Evolutionary conservation across 2,888 invertebrate genomes (phyloP).

Genomic region (Girardia tigrina): DNA sequence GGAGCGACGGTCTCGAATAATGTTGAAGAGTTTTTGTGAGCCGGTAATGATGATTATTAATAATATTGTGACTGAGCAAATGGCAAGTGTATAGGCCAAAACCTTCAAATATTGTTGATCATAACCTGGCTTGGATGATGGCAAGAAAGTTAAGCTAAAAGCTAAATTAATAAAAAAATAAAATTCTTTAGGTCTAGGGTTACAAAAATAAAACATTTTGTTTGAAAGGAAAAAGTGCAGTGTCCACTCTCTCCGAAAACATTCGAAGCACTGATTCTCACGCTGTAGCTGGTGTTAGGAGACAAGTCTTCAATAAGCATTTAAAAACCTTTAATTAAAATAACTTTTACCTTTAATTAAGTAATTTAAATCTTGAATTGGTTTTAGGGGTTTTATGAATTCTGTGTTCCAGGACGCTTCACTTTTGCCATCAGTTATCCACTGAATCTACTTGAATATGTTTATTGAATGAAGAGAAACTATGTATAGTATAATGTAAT

Average conservation of each 20-base stretch:
- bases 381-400: background rate
- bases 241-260: background rate
- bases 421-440: background rate
- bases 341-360: background rate
- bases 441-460: background rate
- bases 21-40: background rate
- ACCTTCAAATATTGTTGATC: conserved; percentile 1
- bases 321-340: background rate
- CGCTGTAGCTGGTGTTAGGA: background rate
- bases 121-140: background rate
- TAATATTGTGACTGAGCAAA: background rate
- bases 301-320: background rate
- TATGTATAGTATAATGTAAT: background rate
- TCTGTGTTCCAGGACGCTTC: background rate
- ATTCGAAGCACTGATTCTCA: background rate
- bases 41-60: background rate
- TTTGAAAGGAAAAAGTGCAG: background rate
- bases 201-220: no score
- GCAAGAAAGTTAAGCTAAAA: background rate
- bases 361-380: background rate
- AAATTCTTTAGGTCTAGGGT: no score
- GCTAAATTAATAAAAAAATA: background rate
- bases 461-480: background rate
- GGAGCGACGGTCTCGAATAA: background rate
- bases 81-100: background rate